Conservation (phyloP, 2,797 vertebrate genomes). For the Toxotes lorentzi region DNA sequence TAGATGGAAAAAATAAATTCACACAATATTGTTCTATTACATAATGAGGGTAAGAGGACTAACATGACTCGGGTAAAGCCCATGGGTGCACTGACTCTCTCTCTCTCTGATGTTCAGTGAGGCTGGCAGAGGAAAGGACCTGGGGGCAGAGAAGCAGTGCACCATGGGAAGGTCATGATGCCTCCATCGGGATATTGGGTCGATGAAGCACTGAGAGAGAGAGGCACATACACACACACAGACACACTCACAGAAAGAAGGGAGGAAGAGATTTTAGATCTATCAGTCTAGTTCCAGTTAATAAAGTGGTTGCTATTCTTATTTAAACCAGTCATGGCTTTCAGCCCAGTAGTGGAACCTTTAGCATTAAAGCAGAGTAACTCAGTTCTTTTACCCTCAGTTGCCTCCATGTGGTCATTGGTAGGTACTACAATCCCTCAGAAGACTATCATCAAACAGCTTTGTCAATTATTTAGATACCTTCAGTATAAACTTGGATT, state of each 20-base stretch:
- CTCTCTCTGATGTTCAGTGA: constrained; percentile 58
- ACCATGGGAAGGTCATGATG: constrained; percentile 74
- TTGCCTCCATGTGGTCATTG: constrained; percentile 51
- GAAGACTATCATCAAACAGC: background rate
- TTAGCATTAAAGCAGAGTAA: background rate
- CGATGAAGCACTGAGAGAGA: constrained; percentile 31
- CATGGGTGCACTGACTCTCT: constrained; percentile 18
- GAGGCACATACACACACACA: background rate
- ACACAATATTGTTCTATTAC: constrained; percentile 26
- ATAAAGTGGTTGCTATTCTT: too few relatives aligned
- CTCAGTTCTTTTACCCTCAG: constrained; percentile 17
- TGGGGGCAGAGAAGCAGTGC: constrained; percentile 62
- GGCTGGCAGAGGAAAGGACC: constrained; percentile 57
- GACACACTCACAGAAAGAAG: background rate
- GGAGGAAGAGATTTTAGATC: background rate
- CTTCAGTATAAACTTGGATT: background rate
- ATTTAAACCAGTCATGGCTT: too few relatives aligned
- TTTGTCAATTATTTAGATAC: background rate
- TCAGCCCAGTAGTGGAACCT: background rate
- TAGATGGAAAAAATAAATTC: background rate
- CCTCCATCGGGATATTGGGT: constrained; percentile 44
- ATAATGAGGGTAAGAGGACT: constrained; percentile 13
- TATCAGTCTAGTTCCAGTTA: background rate
- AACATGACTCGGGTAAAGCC: constrained; percentile 24
- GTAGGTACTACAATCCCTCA: constrained; percentile 20